Evolutionary conservation across 2,797 vertebrate species (phyloP), one percentile per base, ranked within the genome.

Genomic region (Gallinago nigripennis): DNA sequence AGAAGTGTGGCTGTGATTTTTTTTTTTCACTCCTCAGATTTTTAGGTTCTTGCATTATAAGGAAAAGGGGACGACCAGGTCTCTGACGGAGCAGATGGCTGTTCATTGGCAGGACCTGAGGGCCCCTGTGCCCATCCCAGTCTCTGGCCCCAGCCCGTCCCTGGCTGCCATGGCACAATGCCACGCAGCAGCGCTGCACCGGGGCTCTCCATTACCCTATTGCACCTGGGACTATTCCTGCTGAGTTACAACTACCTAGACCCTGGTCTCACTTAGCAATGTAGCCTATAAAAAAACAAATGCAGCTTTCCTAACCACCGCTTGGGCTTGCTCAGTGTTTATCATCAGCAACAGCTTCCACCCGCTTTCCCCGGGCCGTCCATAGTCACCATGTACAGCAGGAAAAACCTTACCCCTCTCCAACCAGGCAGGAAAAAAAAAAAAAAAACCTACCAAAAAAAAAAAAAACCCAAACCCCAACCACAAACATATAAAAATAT

Each of bases 311-410:
- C 51, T 37, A n/a, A 37, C 8, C 37, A 25, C 10, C 2, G 6
- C 18, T 35, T 25, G 6, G 16, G 12, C 43, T 48, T 64, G 30
- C n/a, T 63, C 10, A 23, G 39, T 12, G 24, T 43, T 75, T 20
- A 65, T 31, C 51, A 65, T 31, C 51, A 58, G 17, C 39, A 76
- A 28, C 4, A 5, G 16, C 35, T 46, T 41, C 35, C 46, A 24
- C 0, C 0, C 1, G 2, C 3, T 60, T 61, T 41, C 54, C 43
- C 37, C 6, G 1, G 28, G 28, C n/a, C 23, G n/a, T 30, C 33
- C 17, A 2, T 4, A 68, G 70, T 23, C 17, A 30, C 17, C 4
- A 6, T 0, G 2, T 41, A 27, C 15, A 82, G 39, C 23, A 68
- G 35, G 12, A 60, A 63, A 48, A 61, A 20, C 6, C 50, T 18